These are phyloP conservation scores for Prosapia bicincta DNA, from an alignment of 2,888 invertebrate species.

Conservation along the genomic window DNA sequence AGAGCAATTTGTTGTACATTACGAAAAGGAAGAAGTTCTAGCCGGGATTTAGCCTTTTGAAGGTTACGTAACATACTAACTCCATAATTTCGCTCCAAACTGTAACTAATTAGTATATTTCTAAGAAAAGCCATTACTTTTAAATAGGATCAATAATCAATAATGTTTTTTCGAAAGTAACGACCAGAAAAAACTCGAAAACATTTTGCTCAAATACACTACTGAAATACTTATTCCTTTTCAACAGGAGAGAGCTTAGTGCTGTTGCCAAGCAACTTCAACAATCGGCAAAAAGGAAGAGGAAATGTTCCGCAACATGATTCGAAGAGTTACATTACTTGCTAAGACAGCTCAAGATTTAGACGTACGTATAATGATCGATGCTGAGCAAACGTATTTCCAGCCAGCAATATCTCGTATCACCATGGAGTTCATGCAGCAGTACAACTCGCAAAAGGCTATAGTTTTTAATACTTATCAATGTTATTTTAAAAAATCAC, in stretches of 20 bases:
- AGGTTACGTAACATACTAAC: not conserved
- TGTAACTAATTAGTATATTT: not conserved
- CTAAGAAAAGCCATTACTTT: not conserved
- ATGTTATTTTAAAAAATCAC: no score
- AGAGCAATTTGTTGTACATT: conserved; percentile 41
- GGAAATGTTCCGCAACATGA: no score
- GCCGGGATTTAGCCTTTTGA: not conserved
- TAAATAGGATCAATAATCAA: not conserved
- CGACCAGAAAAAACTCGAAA: no score
- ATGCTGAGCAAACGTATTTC: no score
- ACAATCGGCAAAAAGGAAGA: not conserved
- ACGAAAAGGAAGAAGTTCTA: conserved; percentile 10
- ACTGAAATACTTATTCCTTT: not conserved
- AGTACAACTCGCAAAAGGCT: no score
- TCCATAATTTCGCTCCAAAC: not conserved
- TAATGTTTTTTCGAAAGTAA: not conserved
- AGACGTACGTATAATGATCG: no score
- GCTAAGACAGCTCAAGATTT: no score
- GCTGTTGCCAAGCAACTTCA: not conserved
- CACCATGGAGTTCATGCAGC: no score
- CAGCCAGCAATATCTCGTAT: no score
- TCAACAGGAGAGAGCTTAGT: not conserved
- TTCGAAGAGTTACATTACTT: no score
- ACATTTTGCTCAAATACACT: not conserved
- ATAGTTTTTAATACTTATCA: no score